Evolutionary conservation across 2,113 vertebrate species (phyloP).

Genomic region (Daubentonia madagascariensis): DNA sequence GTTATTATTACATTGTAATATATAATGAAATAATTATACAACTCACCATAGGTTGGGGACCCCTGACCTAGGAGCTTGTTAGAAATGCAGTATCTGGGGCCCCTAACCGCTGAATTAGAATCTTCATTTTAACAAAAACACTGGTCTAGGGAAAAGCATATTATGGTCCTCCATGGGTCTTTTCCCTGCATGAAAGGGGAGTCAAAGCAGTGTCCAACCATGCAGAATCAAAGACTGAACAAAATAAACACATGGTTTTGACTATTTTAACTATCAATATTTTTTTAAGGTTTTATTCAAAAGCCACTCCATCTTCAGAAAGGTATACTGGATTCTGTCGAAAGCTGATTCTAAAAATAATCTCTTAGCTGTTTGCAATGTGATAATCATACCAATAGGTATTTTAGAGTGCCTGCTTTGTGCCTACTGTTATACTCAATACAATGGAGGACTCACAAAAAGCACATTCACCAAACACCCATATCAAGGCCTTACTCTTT

Average conservation of each 20-base stretch:
- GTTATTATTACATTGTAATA: no score
- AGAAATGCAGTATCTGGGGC: not conserved
- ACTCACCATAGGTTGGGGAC: no score
- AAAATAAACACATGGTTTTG: not conserved
- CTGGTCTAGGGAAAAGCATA: not conserved
- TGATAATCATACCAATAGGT: not conserved
- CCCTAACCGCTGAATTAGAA: not conserved
- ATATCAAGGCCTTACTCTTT: not conserved
- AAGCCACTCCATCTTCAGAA: not conserved
- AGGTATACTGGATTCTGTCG: not conserved
- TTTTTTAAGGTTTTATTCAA: not conserved
- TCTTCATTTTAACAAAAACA: conserved; percentile 16
- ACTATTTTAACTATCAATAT: not conserved
- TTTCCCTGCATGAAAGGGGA: not conserved
- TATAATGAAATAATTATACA: no score
- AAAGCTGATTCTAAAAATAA: conserved; percentile 18
- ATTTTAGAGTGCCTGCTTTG: not conserved
- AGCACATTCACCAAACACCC: not conserved
- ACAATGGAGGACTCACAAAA: not conserved
- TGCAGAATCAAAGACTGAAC: not conserved
- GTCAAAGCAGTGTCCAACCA: not conserved
- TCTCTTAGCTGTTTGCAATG: not conserved
- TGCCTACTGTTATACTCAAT: not conserved
- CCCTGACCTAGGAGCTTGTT: not conserved
- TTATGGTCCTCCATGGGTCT: not conserved